Conservation (phyloP, 2,113 vertebrate genomes). For the Pongo abelii region DNA sequence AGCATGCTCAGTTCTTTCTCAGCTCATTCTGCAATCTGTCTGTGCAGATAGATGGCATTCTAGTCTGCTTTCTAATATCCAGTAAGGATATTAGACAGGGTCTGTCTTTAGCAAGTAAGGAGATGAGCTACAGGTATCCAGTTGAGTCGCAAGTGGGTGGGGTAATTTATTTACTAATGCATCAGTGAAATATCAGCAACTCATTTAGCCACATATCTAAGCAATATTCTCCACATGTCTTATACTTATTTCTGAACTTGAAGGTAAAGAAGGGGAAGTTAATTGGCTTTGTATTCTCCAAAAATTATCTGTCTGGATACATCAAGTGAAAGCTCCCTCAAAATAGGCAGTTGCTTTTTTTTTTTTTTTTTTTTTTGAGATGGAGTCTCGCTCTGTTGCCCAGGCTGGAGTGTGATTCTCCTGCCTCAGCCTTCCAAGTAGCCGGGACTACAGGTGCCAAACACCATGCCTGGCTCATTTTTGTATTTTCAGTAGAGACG, state of each 20-base stretch:
- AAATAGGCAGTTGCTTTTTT: background rate
- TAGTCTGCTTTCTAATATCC: background rate
- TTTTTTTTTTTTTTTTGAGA: too few species aligned
- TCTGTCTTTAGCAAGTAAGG: background rate
- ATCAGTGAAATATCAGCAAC: background rate
- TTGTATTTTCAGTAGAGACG: too few species aligned
- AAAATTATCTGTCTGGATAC: background rate
- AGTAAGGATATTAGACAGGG: background rate
- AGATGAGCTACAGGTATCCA: background rate
- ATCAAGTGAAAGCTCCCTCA: background rate
- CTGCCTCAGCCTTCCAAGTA: too few species aligned
- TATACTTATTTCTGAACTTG: background rate
- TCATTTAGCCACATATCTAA: background rate
- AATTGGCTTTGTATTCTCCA: rapidly evolving
- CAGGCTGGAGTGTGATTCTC: too few species aligned
- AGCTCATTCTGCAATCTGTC: background rate
- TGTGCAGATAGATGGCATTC: background rate
- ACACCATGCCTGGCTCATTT: too few species aligned
- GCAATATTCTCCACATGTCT: background rate
- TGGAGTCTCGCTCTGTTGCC: too few species aligned
- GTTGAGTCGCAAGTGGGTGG: background rate
- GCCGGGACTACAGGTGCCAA: too few species aligned
- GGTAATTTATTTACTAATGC: background rate
- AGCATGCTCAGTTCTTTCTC: background rate
- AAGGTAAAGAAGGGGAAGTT: background rate